phyloP scores from a whole-genome alignment of 2,888 invertebrate species.

The Leuctra nigra region DNA sequence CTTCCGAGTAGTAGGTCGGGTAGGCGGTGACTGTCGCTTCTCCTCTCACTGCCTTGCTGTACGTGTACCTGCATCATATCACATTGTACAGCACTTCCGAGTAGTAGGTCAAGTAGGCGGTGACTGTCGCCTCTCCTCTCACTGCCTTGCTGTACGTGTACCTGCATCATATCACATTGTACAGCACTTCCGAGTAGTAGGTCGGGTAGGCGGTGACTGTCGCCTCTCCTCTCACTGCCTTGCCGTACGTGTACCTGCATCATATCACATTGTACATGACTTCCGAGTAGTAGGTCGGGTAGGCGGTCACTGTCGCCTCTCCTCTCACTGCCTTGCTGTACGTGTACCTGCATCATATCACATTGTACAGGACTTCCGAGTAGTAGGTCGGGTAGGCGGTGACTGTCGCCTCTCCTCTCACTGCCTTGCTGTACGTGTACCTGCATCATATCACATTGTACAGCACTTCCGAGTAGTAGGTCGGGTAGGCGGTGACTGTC shows the following conservation, averaged over 20 bases:
- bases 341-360: conserved; percentile 57
- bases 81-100: conserved; percentile 62
- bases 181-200: conserved; percentile 68
- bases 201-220: conserved; percentile 79
- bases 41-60: conserved; percentile 80
- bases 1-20: conserved; percentile 71
- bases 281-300: conserved; percentile 73
- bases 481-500: conserved; percentile 76
- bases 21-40: conserved; percentile 78
- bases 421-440: conserved; percentile 79
- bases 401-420: conserved; percentile 77
- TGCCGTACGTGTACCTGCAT: conserved; percentile 73
- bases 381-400: conserved; percentile 78
- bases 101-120: conserved; percentile 75
- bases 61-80: conserved; percentile 61
- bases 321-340: conserved; percentile 84
- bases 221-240: conserved; percentile 78
- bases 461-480: conserved; percentile 68
- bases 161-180: conserved; percentile 46
- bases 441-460: conserved; percentile 49
- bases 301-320: conserved; percentile 75
- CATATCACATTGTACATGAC: conserved; percentile 52
- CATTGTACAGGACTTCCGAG: conserved; percentile 62
- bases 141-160: conserved; percentile 84
- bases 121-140: conserved; percentile 76